Conservation (phyloP, 2,797 vertebrate species). For the Toxotes lorentzi region DNA sequence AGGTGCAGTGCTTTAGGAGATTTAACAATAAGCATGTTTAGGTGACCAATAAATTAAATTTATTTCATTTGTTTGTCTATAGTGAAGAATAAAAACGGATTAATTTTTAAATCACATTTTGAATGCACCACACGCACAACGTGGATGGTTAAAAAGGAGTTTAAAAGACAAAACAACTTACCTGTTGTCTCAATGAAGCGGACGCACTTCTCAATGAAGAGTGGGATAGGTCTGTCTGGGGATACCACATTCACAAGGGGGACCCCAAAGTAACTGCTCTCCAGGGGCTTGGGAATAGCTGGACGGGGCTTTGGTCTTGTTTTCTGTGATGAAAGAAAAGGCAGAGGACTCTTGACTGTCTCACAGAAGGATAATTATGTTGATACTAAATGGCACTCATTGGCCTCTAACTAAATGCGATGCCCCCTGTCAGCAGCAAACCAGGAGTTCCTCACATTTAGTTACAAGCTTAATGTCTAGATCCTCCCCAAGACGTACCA, state of each 20-base stretch:
- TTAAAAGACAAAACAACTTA: slow-evolving; percentile 61
- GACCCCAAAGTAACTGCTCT: slow-evolving; percentile 94
- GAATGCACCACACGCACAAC: background rate
- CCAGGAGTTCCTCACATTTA: slow-evolving; percentile 1
- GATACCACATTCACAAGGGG: slow-evolving; percentile 91
- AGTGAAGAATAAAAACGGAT: background rate
- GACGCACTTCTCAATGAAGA: slow-evolving; percentile 97
- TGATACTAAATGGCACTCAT: slow-evolving; percentile 14
- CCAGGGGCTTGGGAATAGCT: slow-evolving; percentile 92
- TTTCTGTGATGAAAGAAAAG: slow-evolving; percentile 84
- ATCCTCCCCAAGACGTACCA: background rate
- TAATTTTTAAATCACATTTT: background rate
- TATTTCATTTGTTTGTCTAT: background rate
- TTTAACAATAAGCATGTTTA: slow-evolving; percentile 20
- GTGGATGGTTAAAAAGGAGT: background rate
- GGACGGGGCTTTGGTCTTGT: slow-evolving; percentile 93
- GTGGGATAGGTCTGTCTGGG: slow-evolving; percentile 91
- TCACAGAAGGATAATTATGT: slow-evolving; percentile 17
- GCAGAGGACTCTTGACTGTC: slow-evolving; percentile 18
- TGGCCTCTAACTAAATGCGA: slow-evolving; percentile 29
- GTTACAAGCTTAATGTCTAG: background rate
- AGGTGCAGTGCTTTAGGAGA: slow-evolving; percentile 7
- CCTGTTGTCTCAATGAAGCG: slow-evolving; percentile 96
- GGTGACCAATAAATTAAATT: slow-evolving; percentile 1
- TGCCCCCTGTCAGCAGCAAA: background rate